Conservation (phyloP, 1,140 invertebrate species). For the Drosophila ercepeae region DNA sequence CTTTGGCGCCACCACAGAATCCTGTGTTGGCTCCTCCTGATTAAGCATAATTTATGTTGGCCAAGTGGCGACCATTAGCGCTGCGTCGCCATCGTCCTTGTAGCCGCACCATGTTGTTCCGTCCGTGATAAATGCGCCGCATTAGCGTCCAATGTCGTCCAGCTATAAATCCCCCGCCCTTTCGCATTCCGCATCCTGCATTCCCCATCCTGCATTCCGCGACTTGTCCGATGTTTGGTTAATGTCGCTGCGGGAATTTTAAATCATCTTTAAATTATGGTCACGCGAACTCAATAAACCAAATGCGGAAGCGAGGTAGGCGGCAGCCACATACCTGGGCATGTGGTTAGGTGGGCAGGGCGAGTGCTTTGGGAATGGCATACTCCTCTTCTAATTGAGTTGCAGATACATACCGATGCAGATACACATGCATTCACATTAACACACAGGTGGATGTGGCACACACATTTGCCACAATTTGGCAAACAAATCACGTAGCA, state of each 20-base stretch:
- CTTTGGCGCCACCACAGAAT: background rate
- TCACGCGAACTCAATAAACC: constrained; percentile 78
- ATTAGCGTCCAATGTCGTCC: constrained; percentile 61
- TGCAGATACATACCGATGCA: constrained; percentile 34
- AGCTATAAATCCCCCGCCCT: constrained; percentile 55
- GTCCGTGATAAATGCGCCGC: constrained; percentile 74
- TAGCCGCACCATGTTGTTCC: constrained; percentile 12
- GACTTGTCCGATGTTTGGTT: constrained; percentile 58
- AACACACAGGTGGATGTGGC: constrained; percentile 2
- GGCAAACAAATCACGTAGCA: constrained; percentile 77
- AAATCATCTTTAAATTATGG: constrained; percentile 82
- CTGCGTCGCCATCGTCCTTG: constrained; percentile 26
- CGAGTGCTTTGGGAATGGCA: background rate
- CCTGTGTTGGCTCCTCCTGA: constrained; percentile 43
- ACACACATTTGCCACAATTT: constrained; percentile 75
- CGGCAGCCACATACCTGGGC: no score
- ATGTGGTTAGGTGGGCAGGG: no score
- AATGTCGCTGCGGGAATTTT: constrained; percentile 79
- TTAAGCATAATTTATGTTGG: constrained; percentile 75
- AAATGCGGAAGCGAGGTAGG: constrained; percentile 32
- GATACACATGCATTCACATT: no score
- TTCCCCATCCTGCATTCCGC: constrained; percentile 9
- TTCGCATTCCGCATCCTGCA: background rate
- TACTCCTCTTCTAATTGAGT: constrained; percentile 55
- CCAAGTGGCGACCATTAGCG: constrained; percentile 78